phyloP scores from a whole-genome alignment of 2,888 invertebrate genomes.

The Campoplex nolae region DNA sequence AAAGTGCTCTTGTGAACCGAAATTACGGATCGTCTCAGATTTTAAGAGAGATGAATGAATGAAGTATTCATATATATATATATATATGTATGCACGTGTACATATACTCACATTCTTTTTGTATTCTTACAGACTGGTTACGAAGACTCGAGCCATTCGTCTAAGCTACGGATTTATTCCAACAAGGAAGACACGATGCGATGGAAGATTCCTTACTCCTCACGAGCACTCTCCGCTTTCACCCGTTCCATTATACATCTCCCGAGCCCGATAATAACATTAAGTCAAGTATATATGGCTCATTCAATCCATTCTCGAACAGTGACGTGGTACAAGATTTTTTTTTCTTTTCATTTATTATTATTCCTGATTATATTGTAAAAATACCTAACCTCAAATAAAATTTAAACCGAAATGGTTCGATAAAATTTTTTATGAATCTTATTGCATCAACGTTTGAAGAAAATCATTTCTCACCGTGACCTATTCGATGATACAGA shows the following conservation, averaged over 20 bases:
- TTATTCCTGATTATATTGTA: neutral
- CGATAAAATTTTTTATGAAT: neutral
- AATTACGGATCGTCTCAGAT: neutral
- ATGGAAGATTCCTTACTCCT: slow-evolving; percentile 11
- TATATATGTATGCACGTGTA: neutral
- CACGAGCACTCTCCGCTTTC: slow-evolving; percentile 55
- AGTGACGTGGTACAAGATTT: neutral
- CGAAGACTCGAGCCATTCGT: slow-evolving; percentile 37
- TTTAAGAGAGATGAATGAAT: slow-evolving; percentile 2
- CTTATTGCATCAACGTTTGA: neutral
- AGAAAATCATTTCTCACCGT: too few relatives aligned
- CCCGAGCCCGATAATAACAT: slow-evolving; percentile 35
- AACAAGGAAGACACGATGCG: slow-evolving; percentile 36
- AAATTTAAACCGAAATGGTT: neutral
- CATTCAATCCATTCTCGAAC: slow-evolving; percentile 1
- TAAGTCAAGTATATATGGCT: slow-evolving; percentile 8
- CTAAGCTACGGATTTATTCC: slow-evolving; percentile 36
- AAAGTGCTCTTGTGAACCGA: slow-evolving; percentile 19
- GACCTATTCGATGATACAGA: neutral
- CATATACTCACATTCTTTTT: neutral
- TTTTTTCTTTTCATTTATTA: neutral
- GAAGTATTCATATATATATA: neutral
- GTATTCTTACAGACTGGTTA: slow-evolving; percentile 36
- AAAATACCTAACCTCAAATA: neutral
- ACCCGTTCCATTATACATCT: slow-evolving; percentile 59